phyloP scores from a whole-genome alignment of 1,140 invertebrate species.

The Drosophila tsacasi region DNA sequence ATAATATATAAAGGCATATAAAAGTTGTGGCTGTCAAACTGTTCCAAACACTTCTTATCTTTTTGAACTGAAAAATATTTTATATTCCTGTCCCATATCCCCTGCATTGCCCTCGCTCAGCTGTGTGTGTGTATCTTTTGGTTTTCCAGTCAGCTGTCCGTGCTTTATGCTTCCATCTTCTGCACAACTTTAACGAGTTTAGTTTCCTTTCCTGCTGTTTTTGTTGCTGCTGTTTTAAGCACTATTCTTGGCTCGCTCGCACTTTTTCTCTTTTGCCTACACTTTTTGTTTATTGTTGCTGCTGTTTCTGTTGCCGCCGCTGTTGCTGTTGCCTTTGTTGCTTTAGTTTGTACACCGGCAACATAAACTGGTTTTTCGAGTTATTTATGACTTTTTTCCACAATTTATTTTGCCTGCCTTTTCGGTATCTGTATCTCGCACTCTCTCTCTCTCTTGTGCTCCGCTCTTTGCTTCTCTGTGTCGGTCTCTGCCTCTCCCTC shows the following conservation, averaged over 20 bases:
- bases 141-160: conserved; percentile 74
- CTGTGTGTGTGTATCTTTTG: conserved; percentile 66
- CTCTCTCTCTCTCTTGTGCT: conserved; percentile 19
- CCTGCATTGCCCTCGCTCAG: conserved; percentile 38
- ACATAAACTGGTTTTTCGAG: conserved; percentile 82
- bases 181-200: conserved; percentile 77
- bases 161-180: conserved; percentile 67
- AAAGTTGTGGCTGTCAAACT: conserved; percentile 45
- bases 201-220: conserved; percentile 38
- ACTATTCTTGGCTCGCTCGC: conserved; percentile 70
- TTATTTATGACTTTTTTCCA: conserved; percentile 81
- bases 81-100: conserved; percentile 2
- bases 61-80: conserved; percentile 36
- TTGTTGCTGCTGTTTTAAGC: conserved; percentile 49
- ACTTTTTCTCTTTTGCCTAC: conserved; percentile 63
- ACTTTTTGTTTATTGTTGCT: conserved; percentile 73
- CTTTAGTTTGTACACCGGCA: conserved; percentile 76
- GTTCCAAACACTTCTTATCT: conserved; percentile 45
- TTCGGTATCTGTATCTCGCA: conserved; percentile 62
- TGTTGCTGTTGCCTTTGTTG: conserved; percentile 37
- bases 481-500: conserved; percentile 15
- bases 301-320: conserved; percentile 36
- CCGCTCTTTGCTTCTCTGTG: conserved; percentile 14
- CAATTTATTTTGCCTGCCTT: conserved; percentile 74
- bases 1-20: conserved; percentile 22